These are phyloP conservation scores for Semnornis frantzii DNA, from an alignment of 2,113 vertebrate genomes.

Conservation along the genomic window DNA sequence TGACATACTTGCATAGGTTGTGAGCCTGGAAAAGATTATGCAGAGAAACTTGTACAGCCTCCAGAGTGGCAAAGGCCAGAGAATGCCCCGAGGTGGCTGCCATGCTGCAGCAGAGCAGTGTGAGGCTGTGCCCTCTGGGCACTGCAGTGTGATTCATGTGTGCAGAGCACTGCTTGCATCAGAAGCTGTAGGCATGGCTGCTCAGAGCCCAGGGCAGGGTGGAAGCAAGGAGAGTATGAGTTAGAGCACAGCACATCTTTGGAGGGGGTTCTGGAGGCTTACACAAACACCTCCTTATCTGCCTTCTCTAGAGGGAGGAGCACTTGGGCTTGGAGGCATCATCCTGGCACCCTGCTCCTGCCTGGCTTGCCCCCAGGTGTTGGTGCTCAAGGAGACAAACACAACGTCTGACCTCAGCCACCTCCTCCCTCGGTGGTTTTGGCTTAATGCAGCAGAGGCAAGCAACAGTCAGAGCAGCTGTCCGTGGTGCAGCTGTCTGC, in stretches of 20 bases:
- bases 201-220: background rate
- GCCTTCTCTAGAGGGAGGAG: background rate
- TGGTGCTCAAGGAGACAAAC: background rate
- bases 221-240: background rate
- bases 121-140: background rate
- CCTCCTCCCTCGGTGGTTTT: background rate
- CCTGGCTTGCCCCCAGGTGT: background rate
- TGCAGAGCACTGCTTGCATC: background rate
- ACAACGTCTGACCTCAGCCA: background rate
- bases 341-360: background rate
- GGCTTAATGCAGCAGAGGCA: background rate
- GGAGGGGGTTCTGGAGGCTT: background rate
- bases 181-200: background rate
- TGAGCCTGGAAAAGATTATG: background rate
- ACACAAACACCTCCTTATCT: background rate
- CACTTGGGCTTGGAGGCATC: background rate
- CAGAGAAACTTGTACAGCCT: background rate
- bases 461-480: background rate
- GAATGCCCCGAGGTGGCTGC: background rate
- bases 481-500: background rate
- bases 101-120: background rate
- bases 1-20: background rate
- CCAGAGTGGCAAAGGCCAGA: background rate
- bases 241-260: background rate
- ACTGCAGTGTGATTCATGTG: background rate